Percentiles rank a stretch among this genome's conserved stretches.
phyloP scores from a whole-genome alignment of 2,797 vertebrate genomes.

The Chelon labrosus region DNA sequence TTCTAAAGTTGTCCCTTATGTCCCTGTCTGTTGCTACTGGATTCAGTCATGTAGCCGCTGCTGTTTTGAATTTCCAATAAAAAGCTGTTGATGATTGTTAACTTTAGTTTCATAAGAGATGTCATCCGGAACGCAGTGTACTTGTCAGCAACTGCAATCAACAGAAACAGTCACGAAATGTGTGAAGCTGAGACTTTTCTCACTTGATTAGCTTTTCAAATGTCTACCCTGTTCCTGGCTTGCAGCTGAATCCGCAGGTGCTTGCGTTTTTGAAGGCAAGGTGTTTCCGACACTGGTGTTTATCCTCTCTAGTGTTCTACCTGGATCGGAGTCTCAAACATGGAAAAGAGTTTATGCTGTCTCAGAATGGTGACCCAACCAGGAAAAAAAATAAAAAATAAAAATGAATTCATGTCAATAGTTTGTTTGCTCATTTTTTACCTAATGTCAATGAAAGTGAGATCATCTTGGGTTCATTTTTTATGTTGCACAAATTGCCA shows the following conservation, averaged over 20 bases:
- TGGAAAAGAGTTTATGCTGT: neutral
- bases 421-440: neutral
- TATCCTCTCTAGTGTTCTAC: constrained; percentile 6
- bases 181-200: constrained; percentile 53
- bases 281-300: constrained; percentile 6
- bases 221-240: constrained; percentile 23
- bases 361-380: neutral
- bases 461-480: constrained; percentile 3
- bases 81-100: constrained; percentile 10
- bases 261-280: constrained; percentile 10
- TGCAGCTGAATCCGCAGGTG: constrained; percentile 12
- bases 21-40: neutral
- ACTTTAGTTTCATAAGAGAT: constrained; percentile 7
- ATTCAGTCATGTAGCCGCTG: neutral
- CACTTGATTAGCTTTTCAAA: constrained; percentile 38
- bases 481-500: constrained; percentile 11
- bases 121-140: constrained; percentile 32
- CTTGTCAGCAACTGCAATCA: constrained; percentile 38
- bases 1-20: neutral
- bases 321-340: neutral
- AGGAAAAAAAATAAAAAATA: neutral
- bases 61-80: constrained; percentile 1
- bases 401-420: neutral
- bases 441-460: neutral
- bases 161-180: constrained; percentile 41